These are phyloP conservation scores for Podarcis raffonei DNA, from an alignment of 2,113 vertebrate species.

Conservation along the genomic window DNA sequence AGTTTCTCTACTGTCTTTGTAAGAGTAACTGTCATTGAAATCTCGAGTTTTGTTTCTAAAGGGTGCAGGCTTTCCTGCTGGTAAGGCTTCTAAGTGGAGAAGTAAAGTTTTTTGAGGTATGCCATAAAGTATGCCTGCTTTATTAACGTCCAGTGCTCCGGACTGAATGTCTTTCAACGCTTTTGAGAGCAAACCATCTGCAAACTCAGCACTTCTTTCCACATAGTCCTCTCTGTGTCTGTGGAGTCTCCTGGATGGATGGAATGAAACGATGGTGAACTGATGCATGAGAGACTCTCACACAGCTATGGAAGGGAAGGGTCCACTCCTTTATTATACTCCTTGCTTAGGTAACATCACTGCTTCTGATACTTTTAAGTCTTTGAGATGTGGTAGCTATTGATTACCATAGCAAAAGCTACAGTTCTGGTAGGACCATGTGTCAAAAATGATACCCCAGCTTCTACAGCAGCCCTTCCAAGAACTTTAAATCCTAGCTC, in stretches of 20 bases:
- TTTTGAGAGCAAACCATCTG: slow-evolving; percentile 99
- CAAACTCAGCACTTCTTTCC: slow-evolving; percentile 99
- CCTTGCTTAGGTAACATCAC: slow-evolving; percentile 99
- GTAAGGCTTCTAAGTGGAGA: slow-evolving; percentile 91
- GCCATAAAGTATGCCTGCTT: slow-evolving; percentile 98
- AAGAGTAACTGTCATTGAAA: slow-evolving; percentile 86
- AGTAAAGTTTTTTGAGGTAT: slow-evolving; percentile 97
- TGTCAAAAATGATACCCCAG: slow-evolving; percentile 89
- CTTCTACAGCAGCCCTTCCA: slow-evolving; percentile 88
- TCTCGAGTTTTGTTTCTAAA: slow-evolving; percentile 85
- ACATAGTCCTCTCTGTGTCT: slow-evolving; percentile 94
- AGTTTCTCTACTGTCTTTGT: slow-evolving; percentile 89
- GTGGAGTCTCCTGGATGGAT: slow-evolving; percentile 99
- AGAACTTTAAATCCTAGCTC: slow-evolving; percentile 87
- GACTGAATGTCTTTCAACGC: slow-evolving; percentile 99
- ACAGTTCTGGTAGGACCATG: slow-evolving; percentile 91
- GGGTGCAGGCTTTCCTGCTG: slow-evolving; percentile 85
- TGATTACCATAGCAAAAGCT: slow-evolving; percentile 89
- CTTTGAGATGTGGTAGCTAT: slow-evolving; percentile 84
- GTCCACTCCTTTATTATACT: slow-evolving; percentile 99
- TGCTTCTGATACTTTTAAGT: slow-evolving; percentile 91
- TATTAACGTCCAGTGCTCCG: slow-evolving; percentile 96
- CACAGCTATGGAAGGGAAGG: slow-evolving; percentile 93
- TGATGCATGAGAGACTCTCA: slow-evolving; percentile 95
- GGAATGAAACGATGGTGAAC: slow-evolving; percentile 99